These are phyloP conservation scores for Dromiciops gliroides DNA, from an alignment of 2,113 vertebrate species.

Conservation along the genomic window DNA sequence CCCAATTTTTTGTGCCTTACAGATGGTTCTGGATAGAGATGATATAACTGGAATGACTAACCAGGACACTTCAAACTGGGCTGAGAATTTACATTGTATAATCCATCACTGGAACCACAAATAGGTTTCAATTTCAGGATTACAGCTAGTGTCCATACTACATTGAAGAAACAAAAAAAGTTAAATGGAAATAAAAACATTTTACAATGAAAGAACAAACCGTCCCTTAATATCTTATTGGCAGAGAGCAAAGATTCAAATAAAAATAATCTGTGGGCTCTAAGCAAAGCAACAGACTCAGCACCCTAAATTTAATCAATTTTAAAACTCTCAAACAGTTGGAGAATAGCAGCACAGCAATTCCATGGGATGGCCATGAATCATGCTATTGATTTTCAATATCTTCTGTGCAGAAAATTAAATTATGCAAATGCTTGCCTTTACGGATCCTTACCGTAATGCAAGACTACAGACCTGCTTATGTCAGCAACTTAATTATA, in stretches of 20 bases:
- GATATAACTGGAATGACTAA: neutral
- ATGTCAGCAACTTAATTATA: conserved; percentile 86
- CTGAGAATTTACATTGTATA: neutral
- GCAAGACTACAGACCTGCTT: conserved; percentile 83
- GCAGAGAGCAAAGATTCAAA: conserved; percentile 51
- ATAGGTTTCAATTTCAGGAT: neutral
- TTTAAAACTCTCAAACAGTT: conserved; percentile 76
- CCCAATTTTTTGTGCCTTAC: neutral
- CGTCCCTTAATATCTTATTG: conserved; percentile 47
- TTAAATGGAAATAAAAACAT: conserved; percentile 33
- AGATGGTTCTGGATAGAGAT: neutral
- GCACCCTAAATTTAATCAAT: conserved; percentile 74
- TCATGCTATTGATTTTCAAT: conserved; percentile 92
- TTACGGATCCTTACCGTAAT: conserved; percentile 81
- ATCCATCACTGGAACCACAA: neutral
- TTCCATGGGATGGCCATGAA: conserved; percentile 87
- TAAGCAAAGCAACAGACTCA: conserved; percentile 66
- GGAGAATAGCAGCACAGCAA: conserved; percentile 82
- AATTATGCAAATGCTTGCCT: conserved; percentile 89
- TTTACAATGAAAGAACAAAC: conserved; percentile 10
- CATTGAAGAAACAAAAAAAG: neutral
- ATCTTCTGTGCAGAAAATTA: conserved; percentile 91
- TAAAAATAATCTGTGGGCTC: conserved; percentile 62
- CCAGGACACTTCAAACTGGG: neutral
- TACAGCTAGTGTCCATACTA: neutral